Evolutionary conservation across 2,888 invertebrate species (phyloP), one percentile per base, ranked within the genome.

Genomic region (Alcis repandata): DNA sequence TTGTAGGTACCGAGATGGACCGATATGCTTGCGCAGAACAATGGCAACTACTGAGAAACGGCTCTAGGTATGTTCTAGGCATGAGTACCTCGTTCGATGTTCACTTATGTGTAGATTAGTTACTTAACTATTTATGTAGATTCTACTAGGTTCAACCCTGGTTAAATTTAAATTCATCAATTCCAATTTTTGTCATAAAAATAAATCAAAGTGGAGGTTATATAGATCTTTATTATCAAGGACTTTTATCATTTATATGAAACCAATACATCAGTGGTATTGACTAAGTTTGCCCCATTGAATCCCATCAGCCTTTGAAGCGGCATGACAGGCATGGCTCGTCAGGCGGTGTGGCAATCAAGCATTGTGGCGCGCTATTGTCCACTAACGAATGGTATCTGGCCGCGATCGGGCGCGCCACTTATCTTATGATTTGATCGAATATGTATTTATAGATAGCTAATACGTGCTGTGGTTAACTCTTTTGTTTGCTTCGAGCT

Each of bases 381-480:
- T 63, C 49, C 43, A 22, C 52, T 57, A 63, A 63, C 63, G 58
- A 63, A 46, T 32, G n/a, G 15, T 58, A 63, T 58, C 63, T 38
- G 32, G 11, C 40, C 59, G 33, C 41, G 22, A 58, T 52, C 51
- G 62, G 45, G 17, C 41, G 10, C 20, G 45, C 20, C 20, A 48
- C 27, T 57, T 62, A 62, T 63, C 63, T 22, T 7, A 20, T 17
- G 27, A 56, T 19, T 48, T 15, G 22, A 52, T 60, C 57, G 36
- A 17, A 41, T 41, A 17, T 43, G 10, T 20, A 22, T 13, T 20
- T 13, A 45, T 22, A 45, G 20, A 45, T 22, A 22, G 9, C 40
- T 41, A 10, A 32, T 49, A 32, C 27, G 9, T 49, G 32, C 15
- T 15, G 10, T 36, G 33, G n/a, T n/a, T 6, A 38, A 38, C n/a